Percentiles rank a stretch among this genome's conserved stretches.
These are phyloP conservation scores for Meleagris gallopavo DNA, from an alignment of 2,113 vertebrate species.

Conservation along the genomic window DNA sequence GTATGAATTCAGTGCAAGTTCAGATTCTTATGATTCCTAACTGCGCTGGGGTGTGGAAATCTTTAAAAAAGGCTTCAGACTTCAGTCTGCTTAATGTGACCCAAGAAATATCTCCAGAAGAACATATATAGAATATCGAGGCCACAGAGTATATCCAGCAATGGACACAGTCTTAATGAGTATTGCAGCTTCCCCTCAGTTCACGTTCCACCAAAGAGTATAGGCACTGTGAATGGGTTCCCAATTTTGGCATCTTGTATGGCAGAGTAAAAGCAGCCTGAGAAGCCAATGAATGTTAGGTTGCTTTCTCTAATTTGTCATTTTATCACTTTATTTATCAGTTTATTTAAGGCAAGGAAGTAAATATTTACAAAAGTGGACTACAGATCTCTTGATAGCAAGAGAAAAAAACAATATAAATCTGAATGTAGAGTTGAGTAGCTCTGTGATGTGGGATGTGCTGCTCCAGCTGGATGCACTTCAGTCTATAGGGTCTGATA, in stretches of 20 bases:
- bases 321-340: not conserved
- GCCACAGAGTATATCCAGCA: not conserved
- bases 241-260: not conserved
- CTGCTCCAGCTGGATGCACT: no score
- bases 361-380: not conserved
- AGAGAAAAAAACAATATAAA: not conserved
- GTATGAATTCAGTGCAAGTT: not conserved
- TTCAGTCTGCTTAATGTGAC: not conserved
- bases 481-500: no score
- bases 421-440: not conserved
- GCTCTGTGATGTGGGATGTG: not conserved
- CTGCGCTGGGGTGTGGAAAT: not conserved
- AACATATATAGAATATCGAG: not conserved
- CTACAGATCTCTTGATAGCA: no score
- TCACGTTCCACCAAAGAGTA: not conserved
- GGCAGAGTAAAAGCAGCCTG: not conserved
- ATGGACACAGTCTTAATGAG: accelerated
- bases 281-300: not conserved
- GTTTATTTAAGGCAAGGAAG: not conserved
- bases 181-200: not conserved
- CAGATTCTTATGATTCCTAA: not conserved
- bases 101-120: not conserved
- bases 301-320: not conserved
- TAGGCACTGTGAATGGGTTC: not conserved
- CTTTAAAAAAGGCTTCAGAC: not conserved